A percentile compares a stretch with the other conserved stretches of the same genome.
Evolutionary conservation across 2,888 invertebrate species (phyloP).

Genomic region (Mimachlamys varia): DNA sequence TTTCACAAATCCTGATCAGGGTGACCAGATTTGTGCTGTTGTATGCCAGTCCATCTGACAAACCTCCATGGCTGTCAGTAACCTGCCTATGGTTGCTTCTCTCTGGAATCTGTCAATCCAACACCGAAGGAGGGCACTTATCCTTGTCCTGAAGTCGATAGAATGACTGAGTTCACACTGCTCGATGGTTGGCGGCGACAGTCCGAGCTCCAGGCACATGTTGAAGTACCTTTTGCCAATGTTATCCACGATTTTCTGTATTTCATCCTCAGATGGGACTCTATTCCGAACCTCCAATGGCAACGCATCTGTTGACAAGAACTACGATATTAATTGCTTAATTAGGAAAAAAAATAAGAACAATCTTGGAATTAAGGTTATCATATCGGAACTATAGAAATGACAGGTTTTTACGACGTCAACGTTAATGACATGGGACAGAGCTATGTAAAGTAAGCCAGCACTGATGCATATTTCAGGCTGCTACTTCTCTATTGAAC

Average conservation of each 20-base stretch:
- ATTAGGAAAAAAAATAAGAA: neutral
- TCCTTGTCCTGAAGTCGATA: neutral
- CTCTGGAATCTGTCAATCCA: neutral
- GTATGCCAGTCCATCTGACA: constrained; percentile 10
- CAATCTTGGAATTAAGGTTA: neutral
- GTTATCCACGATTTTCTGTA: neutral
- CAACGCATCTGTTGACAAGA: neutral
- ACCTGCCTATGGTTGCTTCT: neutral
- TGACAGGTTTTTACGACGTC: too few species aligned
- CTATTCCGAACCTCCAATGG: neutral
- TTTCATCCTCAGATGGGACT: neutral
- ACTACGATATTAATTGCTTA: neutral
- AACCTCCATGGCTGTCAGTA: neutral
- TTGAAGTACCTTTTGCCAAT: neutral
- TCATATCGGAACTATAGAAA: too few species aligned
- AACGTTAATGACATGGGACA: too few species aligned
- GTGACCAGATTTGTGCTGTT: neutral
- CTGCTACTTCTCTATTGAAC: too few species aligned
- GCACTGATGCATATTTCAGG: too few species aligned
- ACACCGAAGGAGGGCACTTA: neutral
- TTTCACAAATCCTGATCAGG: too few species aligned
- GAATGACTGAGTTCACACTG: neutral
- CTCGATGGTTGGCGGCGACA: neutral
- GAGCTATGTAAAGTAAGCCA: too few species aligned
- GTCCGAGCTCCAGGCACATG: neutral